Base-by-base conservation (phyloP, 1,140 invertebrate species). In the Heliconius hewitsoni region DNA sequence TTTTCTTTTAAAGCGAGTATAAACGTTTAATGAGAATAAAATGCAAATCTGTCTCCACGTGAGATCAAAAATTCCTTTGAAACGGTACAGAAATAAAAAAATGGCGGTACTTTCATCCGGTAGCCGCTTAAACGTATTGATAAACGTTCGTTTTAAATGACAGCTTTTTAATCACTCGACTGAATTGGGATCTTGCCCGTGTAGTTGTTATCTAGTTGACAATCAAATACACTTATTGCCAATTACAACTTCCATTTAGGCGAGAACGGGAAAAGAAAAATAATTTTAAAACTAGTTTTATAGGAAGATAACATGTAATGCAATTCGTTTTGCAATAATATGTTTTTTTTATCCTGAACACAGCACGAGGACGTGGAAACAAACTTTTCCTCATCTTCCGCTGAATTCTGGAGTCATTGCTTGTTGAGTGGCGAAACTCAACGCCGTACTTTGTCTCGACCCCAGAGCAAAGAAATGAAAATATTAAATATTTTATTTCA, bases 1-100 rank as follows among this genome's bases (percentile, higher is more conserved):
- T 79, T 79, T 79, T 77, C 77, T 76, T 77, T 75, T 78, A 79
- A 79, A 77, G 50, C 74, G 9, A 34, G 55, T 78, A 60, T 72
- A 73, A 74, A 55, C 71, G 71, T 73, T 83, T 80, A 83, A 79
- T 81, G 77, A 77, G 76, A 75, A 78, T 80, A 80, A 75, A 73
- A 80, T 82, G 78, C 66, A 77, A 80, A 82, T 80, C 52, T 37
- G 19, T 76, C 50, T 70, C 71, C 71, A 77, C 34, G 76, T 77
- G 72, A 81, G 55, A 77, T 46, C 72, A 77, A 71, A 81, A 77
- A 74, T 50, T 34, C 46, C 57, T 74, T 77, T 77, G 55, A 74
- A 71, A 77, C 75, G 55, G 42, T 71, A 55, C 57, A 57, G 37
- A 75, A 78, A 77, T 77, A 78, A 77, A 77, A 77, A 77, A 77